Evolutionary conservation across 64 coral and sea anemone species (phyloP).

Genomic region (Stichodactyla helianthus): DNA sequence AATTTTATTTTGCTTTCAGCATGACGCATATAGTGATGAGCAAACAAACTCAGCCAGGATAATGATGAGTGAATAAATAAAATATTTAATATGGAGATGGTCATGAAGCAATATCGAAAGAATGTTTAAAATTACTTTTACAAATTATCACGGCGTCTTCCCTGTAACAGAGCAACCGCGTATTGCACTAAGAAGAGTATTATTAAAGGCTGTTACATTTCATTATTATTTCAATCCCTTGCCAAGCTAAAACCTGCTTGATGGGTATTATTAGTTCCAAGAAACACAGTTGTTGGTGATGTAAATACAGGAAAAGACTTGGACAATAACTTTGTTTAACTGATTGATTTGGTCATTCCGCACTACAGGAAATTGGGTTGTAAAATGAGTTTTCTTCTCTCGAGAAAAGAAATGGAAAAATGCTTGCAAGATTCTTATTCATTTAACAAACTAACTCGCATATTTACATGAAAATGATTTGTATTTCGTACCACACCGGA

Average conservation of each 20-base stretch:
- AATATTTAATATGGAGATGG: not conserved
- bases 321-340: not conserved
- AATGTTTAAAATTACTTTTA: too few species aligned
- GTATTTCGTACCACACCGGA: not conserved
- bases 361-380: not conserved
- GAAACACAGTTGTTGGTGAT: too few species aligned
- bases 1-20: not conserved
- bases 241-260: not conserved
- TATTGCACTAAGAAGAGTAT: not conserved
- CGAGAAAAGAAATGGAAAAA: not conserved
- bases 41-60: not conserved
- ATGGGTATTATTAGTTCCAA: too few species aligned
- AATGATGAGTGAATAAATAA: not conserved
- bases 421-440: not conserved
- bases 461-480: not conserved
- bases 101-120: too few species aligned
- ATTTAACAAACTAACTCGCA: not conserved
- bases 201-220: not conserved
- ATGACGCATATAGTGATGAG: not conserved
- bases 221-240: not conserved
- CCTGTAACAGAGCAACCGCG: not conserved
- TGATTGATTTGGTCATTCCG: not conserved
- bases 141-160: too few species aligned
- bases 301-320: too few species aligned
- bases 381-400: not conserved